Evolutionary conservation across 2,888 invertebrate species (phyloP).

Genomic region (Drosophila lutescens): DNA sequence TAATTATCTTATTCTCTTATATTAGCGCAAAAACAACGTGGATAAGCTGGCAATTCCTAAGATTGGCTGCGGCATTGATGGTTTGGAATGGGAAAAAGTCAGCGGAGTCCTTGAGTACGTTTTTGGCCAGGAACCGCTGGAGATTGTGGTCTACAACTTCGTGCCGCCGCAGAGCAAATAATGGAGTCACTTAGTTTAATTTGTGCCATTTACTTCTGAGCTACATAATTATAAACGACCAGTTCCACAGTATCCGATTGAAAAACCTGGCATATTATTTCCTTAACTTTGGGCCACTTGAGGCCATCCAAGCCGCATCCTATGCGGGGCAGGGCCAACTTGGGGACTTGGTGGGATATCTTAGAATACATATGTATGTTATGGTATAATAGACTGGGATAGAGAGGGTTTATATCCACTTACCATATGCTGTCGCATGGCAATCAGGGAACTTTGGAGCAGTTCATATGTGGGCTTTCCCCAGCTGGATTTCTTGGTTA

Average conservation of each 20-base stretch:
- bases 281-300: slow-evolving; percentile 86
- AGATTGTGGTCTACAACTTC: slow-evolving; percentile 86
- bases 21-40: slow-evolving; percentile 84
- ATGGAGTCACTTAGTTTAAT: background rate
- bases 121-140: slow-evolving; percentile 85
- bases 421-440: slow-evolving; percentile 83
- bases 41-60: slow-evolving; percentile 87
- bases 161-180: slow-evolving; percentile 72
- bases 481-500: slow-evolving; percentile 86
- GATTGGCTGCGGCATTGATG: slow-evolving; percentile 89
- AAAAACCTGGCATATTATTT: slow-evolving; percentile 86
- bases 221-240: slow-evolving; percentile 85
- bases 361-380: slow-evolving; percentile 28
- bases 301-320: slow-evolving; percentile 88
- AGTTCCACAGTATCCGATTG: slow-evolving; percentile 84
- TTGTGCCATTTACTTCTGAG: slow-evolving; percentile 34
- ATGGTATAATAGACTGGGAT: background rate
- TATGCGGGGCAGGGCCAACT: slow-evolving; percentile 87
- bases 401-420: slow-evolving; percentile 4
- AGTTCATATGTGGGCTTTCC: slow-evolving; percentile 85
- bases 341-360: slow-evolving; percentile 84
- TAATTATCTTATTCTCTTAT: background rate
- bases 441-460: slow-evolving; percentile 83
- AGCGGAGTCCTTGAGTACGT: slow-evolving; percentile 85
- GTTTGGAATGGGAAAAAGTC: slow-evolving; percentile 87